Evolutionary conservation across 1,140 invertebrate genomes (phyloP), one percentile per base, ranked within the genome.

Genomic region (Cryptotermes secundus): DNA sequence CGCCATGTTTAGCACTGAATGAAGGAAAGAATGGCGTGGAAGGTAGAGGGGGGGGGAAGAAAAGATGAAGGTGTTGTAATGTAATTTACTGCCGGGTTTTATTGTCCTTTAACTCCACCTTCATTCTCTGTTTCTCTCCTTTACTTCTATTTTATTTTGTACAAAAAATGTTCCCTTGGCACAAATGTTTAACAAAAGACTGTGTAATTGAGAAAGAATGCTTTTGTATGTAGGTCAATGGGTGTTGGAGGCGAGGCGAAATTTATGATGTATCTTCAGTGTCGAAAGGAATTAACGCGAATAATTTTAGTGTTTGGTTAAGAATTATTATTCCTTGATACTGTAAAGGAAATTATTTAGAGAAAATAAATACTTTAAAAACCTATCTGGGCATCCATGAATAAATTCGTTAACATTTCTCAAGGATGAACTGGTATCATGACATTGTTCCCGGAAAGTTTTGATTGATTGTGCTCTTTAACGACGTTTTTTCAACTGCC

Each of bases 61-160:
- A 72, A 72, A 72, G 59, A 31, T 72, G 59, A 72, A 72, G 59
- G 59, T 72, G 59, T 6, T 72, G 59, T 31, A 31, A 26, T n/a
- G 26, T 72, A 72, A 72, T 72, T 72, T 72, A 72, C 59, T 72
- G 31, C 59, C 59, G 59, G 59, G 59, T 72, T 72, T 72, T 72
- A 72, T 72, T 72, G 59, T 72, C 59, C 59, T 72, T 72, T 72
- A 72, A 72, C 26, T 72, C 26, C n/a, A 72, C 59, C 59, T 31
- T 72, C 59, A 72, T 72, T 26, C n/a, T 31, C 59, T 31, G n/a
- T 72, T 31, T 72, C 59, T 72, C 59, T 72, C 59, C 14, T n/a
- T 72, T 72, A 26, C 59, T 31, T 72, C 31, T 6, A 31, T 72
- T 72, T 72, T 72, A 72, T n/a, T 72, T 72, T 72, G 26, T 72